Conservation (phyloP, 2,888 invertebrate species). For the Teleiodes luculella region DNA sequence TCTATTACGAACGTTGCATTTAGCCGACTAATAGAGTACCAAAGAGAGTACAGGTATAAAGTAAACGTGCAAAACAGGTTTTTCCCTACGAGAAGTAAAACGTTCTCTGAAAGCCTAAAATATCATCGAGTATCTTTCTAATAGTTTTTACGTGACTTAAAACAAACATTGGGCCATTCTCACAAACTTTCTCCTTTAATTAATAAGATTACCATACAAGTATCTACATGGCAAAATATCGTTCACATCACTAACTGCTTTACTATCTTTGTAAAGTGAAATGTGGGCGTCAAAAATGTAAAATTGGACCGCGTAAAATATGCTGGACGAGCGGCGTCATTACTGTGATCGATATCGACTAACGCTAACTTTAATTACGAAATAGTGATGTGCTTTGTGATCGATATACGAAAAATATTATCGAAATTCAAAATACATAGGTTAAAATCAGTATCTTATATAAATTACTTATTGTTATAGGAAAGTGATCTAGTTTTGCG, state of each 20-base stretch:
- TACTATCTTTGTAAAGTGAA: neutral
- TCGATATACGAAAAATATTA: neutral
- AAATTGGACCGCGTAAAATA: slow-evolving; percentile 19
- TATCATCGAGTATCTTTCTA: no score
- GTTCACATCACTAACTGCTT: neutral
- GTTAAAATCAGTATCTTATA: neutral
- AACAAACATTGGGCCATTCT: no score
- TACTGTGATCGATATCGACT: slow-evolving; percentile 37
- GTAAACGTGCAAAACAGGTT: neutral
- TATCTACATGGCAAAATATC: neutral
- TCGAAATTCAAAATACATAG: neutral
- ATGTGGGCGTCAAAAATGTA: slow-evolving; percentile 19
- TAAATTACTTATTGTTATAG: no score
- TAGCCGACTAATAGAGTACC: no score
- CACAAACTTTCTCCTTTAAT: no score
- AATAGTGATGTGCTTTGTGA: neutral
- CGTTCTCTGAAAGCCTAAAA: no score
- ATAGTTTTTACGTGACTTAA: no score
- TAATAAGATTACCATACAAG: neutral
- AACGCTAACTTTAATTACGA: slow-evolving; percentile 35
- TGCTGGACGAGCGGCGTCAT: slow-evolving; percentile 25
- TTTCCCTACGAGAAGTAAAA: neutral
- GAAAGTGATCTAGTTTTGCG: no score
- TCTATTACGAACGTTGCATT: no score
- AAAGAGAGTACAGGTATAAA: no score